Evolutionary conservation across 2,888 invertebrate genomes (phyloP), one percentile per base, ranked within the genome.

Genomic region (Lapara coniferarum): DNA sequence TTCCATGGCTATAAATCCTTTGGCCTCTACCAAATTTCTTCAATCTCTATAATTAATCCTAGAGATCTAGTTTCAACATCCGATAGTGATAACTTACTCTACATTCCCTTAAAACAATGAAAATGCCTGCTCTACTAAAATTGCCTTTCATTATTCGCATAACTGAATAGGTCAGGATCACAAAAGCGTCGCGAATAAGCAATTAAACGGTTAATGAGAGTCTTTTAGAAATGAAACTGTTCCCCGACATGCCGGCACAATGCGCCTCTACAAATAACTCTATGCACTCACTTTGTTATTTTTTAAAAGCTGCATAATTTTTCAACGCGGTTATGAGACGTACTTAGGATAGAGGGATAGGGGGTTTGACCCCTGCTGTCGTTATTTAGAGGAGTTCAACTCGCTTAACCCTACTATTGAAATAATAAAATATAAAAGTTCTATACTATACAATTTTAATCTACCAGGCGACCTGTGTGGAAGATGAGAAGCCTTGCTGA

Each of bases 231-330:
- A 49, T 46, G 46, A 63, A 63, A 63, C 63, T 63, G 13, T 49
- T 46, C 13, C n/a, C 63, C 46, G 19, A 63, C 63, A 63, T 63
- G 12, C 49, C 19, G 19, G 19, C 63, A 49, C 63, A 63, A 63
- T 63, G 16, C 63, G 19, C 46, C 59, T 12, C 49, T 46, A 49
- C 63, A 63, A 63, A 63, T 63, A 49, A 63, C 49, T 56, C 56
- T 19, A 25, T 63, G 63, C 63, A 63, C 63, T 49, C 19, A 63
- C 63, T 63, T 63, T 63, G 63, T 63, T 63, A 49, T 2, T 16
- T 16, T 63, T 63, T 46, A 63, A 49, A 49, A 49, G 63, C 63
- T 63, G 46, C 63, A 63, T 13, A 63, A 49, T 63, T 49, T 63
- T 49, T n/a, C 37, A 59, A 44, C 16, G 49, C 2, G 46, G 63